Conservation (phyloP, 1,140 invertebrate species). For the Argopecten irradians region DNA sequence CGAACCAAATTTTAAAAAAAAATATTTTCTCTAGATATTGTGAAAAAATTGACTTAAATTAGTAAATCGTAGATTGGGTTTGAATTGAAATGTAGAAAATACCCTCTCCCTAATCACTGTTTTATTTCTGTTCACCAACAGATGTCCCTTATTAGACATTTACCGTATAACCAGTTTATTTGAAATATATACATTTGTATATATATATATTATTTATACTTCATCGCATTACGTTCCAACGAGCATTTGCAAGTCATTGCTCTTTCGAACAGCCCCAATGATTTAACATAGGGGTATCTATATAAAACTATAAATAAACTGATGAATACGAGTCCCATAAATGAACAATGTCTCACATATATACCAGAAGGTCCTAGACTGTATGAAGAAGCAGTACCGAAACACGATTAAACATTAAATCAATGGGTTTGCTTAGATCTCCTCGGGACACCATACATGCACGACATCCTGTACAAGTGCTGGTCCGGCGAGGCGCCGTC, state of each 20-base stretch:
- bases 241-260: background rate
- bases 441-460: background rate
- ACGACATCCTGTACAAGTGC: background rate
- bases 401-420: background rate
- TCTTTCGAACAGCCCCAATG: background rate
- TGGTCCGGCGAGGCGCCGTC: conserved; percentile 17
- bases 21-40: too few species aligned
- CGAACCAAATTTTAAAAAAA: too few species aligned
- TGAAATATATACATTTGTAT: too few species aligned
- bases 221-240: too few species aligned
- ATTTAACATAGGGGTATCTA: background rate
- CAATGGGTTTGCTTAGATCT: conserved; percentile 9
- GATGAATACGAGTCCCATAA: background rate
- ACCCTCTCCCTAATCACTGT: too few species aligned
- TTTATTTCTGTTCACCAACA: too few species aligned
- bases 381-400: background rate
- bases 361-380: background rate
- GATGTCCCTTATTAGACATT: too few species aligned
- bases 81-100: too few species aligned
- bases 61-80: too few species aligned
- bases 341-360: background rate
- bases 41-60: too few species aligned
- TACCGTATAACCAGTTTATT: too few species aligned
- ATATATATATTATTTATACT: too few species aligned
- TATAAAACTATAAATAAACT: background rate